Conservation (phyloP, 1,140 invertebrate genomes). For the Eriocheir sinensis region DNA sequence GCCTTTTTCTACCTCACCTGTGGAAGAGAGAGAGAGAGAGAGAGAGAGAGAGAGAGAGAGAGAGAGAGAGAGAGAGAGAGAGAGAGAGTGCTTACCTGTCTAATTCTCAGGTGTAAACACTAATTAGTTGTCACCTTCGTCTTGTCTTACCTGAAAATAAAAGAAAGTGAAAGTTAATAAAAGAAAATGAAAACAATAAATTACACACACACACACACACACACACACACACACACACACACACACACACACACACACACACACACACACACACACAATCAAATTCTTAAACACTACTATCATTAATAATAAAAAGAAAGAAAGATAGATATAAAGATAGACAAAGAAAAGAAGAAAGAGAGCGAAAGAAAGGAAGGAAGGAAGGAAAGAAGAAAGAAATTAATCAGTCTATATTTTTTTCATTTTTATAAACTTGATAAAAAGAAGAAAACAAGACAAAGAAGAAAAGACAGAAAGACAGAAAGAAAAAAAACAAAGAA, state of each 20-base stretch:
- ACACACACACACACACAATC: constrained; percentile 41
- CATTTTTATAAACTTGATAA: too few relatives aligned
- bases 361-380: neutral
- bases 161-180: too few relatives aligned
- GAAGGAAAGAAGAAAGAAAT: neutral
- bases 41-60: neutral
- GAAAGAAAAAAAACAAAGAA: too few relatives aligned
- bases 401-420: too few relatives aligned
- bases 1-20: neutral
- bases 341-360: neutral
- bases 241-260: constrained; percentile 45
- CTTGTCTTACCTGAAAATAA: too few relatives aligned
- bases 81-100: neutral
- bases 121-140: too few relatives aligned
- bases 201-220: constrained; percentile 37
- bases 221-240: constrained; percentile 40
- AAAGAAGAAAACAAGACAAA: too few relatives aligned
- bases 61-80: constrained; percentile 31
- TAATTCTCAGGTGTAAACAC: too few relatives aligned
- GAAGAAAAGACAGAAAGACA: too few relatives aligned
- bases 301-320: neutral
- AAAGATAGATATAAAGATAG: constrained; percentile 23
- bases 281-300: neutral
- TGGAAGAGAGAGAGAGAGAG: constrained; percentile 37
- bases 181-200: too few relatives aligned